phyloP scores from a whole-genome alignment of 2,888 invertebrate genomes.

The Ditula angustiorana region DNA sequence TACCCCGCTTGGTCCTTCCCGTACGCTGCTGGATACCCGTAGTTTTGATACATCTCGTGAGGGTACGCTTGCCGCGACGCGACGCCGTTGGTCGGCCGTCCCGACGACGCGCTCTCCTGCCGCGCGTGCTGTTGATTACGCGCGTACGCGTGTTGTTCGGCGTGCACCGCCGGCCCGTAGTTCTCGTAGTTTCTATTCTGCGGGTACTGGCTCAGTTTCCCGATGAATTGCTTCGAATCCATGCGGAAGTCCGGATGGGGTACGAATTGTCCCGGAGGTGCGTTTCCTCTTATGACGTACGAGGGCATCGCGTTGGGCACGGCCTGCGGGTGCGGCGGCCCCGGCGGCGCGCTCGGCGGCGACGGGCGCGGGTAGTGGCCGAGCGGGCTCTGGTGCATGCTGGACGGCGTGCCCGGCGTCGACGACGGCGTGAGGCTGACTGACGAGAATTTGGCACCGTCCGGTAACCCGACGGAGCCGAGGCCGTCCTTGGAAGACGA shows the following conservation, averaged over 20 bases:
- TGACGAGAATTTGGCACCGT: slow-evolving; percentile 86
- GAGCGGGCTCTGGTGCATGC: slow-evolving; percentile 87
- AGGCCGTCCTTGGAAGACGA: slow-evolving; percentile 84
- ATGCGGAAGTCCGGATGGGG: slow-evolving; percentile 83
- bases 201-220: slow-evolving; percentile 77
- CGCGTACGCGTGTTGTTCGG: slow-evolving; percentile 78
- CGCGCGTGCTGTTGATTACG: slow-evolving; percentile 73
- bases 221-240: slow-evolving; percentile 80
- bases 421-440: slow-evolving; percentile 87
- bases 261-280: slow-evolving; percentile 78
- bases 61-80: slow-evolving; percentile 73
- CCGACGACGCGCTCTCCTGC: slow-evolving; percentile 68
- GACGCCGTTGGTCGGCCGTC: slow-evolving; percentile 72
- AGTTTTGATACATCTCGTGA: slow-evolving; percentile 82
- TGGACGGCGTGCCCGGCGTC: slow-evolving; percentile 87
- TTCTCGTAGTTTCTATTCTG: slow-evolving; percentile 75
- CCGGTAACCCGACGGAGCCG: slow-evolving; percentile 75
- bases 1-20: slow-evolving; percentile 83
- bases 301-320: slow-evolving; percentile 86
- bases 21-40: slow-evolving; percentile 79
- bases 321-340: slow-evolving; percentile 85
- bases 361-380: slow-evolving; percentile 89
- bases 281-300: slow-evolving; percentile 84
- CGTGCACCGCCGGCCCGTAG: slow-evolving; percentile 66
- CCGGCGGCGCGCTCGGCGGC: slow-evolving; percentile 88